These are phyloP conservation scores for Itoplectis maculator DNA, from an alignment of 2,888 invertebrate genomes.

Conservation along the genomic window DNA sequence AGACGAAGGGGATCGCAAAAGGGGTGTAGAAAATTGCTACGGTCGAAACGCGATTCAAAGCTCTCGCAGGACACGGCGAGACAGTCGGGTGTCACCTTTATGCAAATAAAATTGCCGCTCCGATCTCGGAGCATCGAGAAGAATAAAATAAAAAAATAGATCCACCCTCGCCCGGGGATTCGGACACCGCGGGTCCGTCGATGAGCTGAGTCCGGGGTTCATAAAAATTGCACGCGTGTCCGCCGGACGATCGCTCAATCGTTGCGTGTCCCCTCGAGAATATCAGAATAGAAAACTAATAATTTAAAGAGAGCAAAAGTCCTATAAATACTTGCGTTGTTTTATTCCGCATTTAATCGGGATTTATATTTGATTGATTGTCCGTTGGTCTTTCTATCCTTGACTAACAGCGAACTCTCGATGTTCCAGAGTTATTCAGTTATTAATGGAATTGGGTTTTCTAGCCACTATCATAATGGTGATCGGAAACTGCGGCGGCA, in stretches of 20 bases:
- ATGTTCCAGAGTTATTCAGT: not conserved
- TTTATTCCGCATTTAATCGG: too few species aligned
- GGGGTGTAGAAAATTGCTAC: not conserved
- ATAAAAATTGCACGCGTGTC: not conserved
- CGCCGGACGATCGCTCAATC: not conserved
- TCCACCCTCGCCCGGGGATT: too few species aligned
- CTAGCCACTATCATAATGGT: not conserved
- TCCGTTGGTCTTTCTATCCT: not conserved
- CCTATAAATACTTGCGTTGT: too few species aligned
- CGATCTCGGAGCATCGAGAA: not conserved
- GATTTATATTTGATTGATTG: too few species aligned
- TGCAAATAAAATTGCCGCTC: constrained; percentile 10
- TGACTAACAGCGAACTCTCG: not conserved
- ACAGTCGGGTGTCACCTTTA: not conserved
- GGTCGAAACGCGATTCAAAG: not conserved
- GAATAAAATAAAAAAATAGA: too few species aligned
- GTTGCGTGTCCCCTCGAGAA: not conserved
- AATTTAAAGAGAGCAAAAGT: too few species aligned
- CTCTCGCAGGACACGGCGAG: not conserved
- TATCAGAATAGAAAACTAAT: too few species aligned
- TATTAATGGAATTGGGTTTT: not conserved
- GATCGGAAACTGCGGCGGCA: not conserved
- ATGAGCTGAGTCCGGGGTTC: not conserved
- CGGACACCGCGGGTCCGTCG: too few species aligned
- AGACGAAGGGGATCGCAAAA: not conserved